Percentiles rank a stretch among this genome's conserved stretches.
phyloP scores from a whole-genome alignment of 2,113 vertebrate genomes.

The Nestor notabilis region DNA sequence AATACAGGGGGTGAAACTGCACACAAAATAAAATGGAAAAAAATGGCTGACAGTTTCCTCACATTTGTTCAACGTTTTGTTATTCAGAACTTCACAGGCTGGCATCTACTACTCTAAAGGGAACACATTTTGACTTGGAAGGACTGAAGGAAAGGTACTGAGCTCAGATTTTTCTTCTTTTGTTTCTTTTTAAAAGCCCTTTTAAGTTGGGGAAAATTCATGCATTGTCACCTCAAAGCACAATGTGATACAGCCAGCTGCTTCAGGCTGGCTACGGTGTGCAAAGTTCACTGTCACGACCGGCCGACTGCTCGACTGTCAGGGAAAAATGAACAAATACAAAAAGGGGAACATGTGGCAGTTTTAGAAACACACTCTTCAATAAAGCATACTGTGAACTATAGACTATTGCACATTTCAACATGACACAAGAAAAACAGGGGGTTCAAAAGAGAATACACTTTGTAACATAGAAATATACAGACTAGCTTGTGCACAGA shows the following conservation, averaged over 20 bases:
- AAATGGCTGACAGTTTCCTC: constrained; percentile 59
- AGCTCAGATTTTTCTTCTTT: constrained; percentile 6
- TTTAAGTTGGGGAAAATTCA: constrained; percentile 58
- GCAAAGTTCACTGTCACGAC: constrained; percentile 68
- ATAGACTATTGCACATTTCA: constrained; percentile 98
- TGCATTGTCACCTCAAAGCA: constrained; percentile 61
- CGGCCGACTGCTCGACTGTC: constrained; percentile 36
- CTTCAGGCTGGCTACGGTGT: constrained; percentile 55
- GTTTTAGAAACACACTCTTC: constrained; percentile 75
- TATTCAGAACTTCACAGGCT: constrained; percentile 59
- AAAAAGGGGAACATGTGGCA: constrained; percentile 65
- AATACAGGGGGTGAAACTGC: constrained; percentile 47
- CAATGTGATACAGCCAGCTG: constrained; percentile 64
- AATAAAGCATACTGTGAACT: constrained; percentile 87
- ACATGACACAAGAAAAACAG: constrained; percentile 83
- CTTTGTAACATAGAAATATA: constrained; percentile 77
- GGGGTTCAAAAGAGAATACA: constrained; percentile 75
- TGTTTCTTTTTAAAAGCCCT: constrained; percentile 68
- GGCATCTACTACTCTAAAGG: constrained; percentile 57
- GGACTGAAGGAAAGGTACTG: constrained; percentile 56
- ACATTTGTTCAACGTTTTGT: constrained; percentile 66
- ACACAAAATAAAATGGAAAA: constrained; percentile 49
- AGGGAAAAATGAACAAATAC: constrained; percentile 63
- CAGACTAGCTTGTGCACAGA: constrained; percentile 89
- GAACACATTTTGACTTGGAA: constrained; percentile 68